phyloP scores from a whole-genome alignment of 2,888 invertebrate genomes.

The Drosophila meridiana region DNA sequence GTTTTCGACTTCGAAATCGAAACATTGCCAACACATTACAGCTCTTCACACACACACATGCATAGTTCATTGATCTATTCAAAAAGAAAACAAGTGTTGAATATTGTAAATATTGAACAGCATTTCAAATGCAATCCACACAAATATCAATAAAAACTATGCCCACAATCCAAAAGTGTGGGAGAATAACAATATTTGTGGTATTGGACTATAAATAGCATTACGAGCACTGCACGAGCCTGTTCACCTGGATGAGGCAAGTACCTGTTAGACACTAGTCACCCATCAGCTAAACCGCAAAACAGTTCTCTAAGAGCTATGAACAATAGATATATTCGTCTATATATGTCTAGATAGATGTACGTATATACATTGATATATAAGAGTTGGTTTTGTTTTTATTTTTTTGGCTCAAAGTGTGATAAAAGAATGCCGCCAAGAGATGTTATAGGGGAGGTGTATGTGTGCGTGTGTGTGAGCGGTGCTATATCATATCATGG shows the following conservation, averaged over 20 bases:
- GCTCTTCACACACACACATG: neutral
- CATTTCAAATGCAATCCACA: constrained; percentile 8
- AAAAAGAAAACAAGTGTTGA: neutral
- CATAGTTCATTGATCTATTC: constrained; percentile 12
- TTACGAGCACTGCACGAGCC: neutral
- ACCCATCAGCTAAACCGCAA: constrained; percentile 4
- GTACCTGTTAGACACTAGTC: constrained; percentile 6
- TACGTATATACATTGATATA: neutral
- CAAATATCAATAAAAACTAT: constrained; percentile 11
- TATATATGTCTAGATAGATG: neutral
- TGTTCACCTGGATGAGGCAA: constrained; percentile 19
- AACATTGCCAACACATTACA: neutral
- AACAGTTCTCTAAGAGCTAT: neutral
- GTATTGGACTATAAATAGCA: constrained; percentile 20
- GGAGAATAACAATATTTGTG: constrained; percentile 10
- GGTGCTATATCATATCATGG: constrained; percentile 34
- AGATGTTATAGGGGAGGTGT: neutral
- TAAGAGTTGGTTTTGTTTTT: neutral
- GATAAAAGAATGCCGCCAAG: constrained; percentile 59
- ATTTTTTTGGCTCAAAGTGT: constrained; percentile 32
- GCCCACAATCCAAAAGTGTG: constrained; percentile 7
- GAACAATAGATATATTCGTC: constrained; percentile 12
- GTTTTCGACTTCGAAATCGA: neutral
- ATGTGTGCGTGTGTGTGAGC: neutral
- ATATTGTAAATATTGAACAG: constrained; percentile 7